phyloP scores from a whole-genome alignment of 2,113 vertebrate genomes.

The Microcebus tavaratra region DNA sequence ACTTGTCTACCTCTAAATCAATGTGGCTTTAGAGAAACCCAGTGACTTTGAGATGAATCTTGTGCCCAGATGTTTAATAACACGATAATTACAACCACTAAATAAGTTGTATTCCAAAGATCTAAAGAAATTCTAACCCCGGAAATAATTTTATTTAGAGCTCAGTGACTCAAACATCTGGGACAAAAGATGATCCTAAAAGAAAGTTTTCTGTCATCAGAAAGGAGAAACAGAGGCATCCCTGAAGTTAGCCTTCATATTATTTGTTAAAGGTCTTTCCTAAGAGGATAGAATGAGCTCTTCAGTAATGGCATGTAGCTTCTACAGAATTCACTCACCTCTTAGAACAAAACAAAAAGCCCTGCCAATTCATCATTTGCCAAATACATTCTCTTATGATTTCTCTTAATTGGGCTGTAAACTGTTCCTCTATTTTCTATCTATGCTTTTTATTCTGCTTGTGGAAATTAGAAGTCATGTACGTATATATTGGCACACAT shows the following conservation, averaged over 20 bases:
- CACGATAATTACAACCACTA: not conserved
- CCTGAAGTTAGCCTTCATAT: not conserved
- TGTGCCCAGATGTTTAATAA: not conserved
- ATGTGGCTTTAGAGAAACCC: not conserved
- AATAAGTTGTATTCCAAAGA: not conserved
- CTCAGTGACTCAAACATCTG: not conserved
- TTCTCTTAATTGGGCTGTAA: not conserved
- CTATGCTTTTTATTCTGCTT: not conserved
- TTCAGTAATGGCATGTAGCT: not conserved
- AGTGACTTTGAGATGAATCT: not conserved
- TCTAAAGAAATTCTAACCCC: not conserved
- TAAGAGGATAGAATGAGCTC: not conserved
- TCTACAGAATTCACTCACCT: not conserved
- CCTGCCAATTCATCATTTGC: not conserved
- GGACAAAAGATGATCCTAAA: not conserved
- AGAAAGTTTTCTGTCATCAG: not conserved
- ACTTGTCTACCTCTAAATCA: not conserved
- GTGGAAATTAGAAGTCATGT: conserved; percentile 19
- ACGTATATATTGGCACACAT: not conserved
- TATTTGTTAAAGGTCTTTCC: not conserved
- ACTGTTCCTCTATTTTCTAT: not conserved
- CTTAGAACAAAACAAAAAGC: not conserved
- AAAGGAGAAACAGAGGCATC: not conserved
- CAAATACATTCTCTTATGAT: not conserved
- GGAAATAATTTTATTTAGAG: not conserved